Evolutionary conservation across 2,113 vertebrate genomes (phyloP).

Genomic region (Tragulus kanchil): DNA sequence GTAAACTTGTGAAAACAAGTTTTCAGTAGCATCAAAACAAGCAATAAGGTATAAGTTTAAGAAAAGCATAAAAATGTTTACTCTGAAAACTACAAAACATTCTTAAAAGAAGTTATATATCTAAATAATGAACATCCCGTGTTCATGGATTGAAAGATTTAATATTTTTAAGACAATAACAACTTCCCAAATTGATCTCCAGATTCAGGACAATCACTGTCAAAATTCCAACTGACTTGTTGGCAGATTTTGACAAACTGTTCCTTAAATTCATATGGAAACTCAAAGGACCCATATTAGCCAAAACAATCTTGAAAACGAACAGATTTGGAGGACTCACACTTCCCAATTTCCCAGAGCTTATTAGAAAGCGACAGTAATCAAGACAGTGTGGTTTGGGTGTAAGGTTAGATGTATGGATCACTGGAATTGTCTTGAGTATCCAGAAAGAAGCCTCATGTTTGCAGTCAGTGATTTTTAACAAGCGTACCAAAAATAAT

Average conservation of each 20-base stretch:
- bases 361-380: not conserved
- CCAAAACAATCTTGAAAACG: constrained; percentile 11
- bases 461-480: not conserved
- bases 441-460: not conserved
- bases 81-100: constrained; percentile 1
- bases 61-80: not conserved
- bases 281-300: not conserved
- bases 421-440: not conserved
- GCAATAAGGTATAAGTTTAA: constrained; percentile 4
- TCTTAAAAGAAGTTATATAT: constrained; percentile 31
- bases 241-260: constrained; percentile 6
- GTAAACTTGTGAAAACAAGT: not conserved
- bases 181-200: not conserved
- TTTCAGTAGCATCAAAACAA: not conserved
- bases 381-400: not conserved
- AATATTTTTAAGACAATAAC: not conserved
- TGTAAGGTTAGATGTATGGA: not conserved
- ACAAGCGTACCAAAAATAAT: not conserved
- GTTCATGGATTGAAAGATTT: not conserved
- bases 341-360: not conserved
- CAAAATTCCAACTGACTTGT: not conserved
- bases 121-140: not conserved
- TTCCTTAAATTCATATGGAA: constrained; percentile 16
- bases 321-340: not conserved
- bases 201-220: not conserved